Conservation (phyloP, 2,113 vertebrate species). For the Callithrix jacchus region DNA sequence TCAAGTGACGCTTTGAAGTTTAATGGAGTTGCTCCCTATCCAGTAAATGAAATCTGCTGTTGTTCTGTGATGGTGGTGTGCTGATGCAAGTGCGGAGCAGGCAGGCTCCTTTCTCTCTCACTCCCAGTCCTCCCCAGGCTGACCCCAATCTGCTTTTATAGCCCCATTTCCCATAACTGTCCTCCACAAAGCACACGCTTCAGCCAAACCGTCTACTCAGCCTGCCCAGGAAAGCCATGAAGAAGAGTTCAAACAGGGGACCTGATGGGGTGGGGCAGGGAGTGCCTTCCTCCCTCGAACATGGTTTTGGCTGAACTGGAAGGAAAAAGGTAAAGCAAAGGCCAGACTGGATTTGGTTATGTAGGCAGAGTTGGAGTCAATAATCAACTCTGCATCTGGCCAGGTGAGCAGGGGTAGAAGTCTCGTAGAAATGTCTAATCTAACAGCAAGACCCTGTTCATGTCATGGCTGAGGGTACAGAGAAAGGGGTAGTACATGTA, state of each 20-base stretch:
- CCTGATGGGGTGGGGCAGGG: accelerated
- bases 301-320: not conserved
- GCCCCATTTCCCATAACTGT: not conserved
- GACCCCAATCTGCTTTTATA: slow-evolving; percentile 64
- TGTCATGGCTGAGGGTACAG: accelerated
- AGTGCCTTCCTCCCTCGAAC: not conserved
- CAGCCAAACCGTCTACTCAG: not conserved
- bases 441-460: accelerated
- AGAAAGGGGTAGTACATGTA: too few relatives aligned
- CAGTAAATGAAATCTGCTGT: slow-evolving; percentile 59
- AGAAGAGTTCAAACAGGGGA: not conserved
- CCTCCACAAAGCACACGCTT: not conserved
- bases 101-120: not conserved
- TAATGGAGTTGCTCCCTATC: slow-evolving; percentile 72
- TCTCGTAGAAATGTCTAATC: accelerated
- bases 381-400: not conserved
- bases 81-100: not conserved
- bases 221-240: not conserved
- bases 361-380: not conserved
- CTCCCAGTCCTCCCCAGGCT: not conserved
- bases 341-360: not conserved
- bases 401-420: not conserved
- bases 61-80: not conserved
- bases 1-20: slow-evolving; percentile 80
- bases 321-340: not conserved